phyloP scores from a whole-genome alignment of 2,888 invertebrate species.

The Rhingia campestris region DNA sequence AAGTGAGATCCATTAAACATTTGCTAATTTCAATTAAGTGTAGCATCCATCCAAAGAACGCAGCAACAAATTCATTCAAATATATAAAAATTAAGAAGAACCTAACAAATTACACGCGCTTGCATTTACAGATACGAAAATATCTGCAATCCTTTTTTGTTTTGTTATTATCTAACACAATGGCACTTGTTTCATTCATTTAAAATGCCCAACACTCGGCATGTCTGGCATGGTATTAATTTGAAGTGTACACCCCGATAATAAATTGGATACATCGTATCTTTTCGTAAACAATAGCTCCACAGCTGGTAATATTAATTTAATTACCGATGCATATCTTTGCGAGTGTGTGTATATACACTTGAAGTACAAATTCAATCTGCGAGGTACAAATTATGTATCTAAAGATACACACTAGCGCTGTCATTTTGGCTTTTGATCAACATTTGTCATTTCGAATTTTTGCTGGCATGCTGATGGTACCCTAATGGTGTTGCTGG shows the following conservation, averaged over 20 bases:
- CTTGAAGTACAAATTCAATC: slow-evolving; percentile 11
- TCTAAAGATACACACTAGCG: slow-evolving; percentile 61
- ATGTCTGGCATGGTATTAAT: slow-evolving; percentile 54
- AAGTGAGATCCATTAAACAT: slow-evolving; percentile 59
- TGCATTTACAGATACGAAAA: slow-evolving; percentile 31
- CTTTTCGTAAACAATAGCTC: slow-evolving; percentile 60
- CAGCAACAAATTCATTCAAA: slow-evolving; percentile 35
- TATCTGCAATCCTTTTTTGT: slow-evolving; percentile 29
- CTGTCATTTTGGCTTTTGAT: slow-evolving; percentile 72
- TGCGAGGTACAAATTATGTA: slow-evolving; percentile 55
- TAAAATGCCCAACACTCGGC: slow-evolving; percentile 34
- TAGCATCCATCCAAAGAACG: slow-evolving; percentile 41
- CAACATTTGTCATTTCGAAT: slow-evolving; percentile 68
- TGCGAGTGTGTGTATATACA: neutral
- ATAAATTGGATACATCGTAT: slow-evolving; percentile 50
- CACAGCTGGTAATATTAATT: slow-evolving; percentile 60
- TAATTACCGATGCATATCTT: slow-evolving; percentile 40
- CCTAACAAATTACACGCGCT: slow-evolving; percentile 9
- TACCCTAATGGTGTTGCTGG: slow-evolving; percentile 24
- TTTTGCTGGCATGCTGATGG: slow-evolving; percentile 32
- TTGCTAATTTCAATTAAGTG: slow-evolving; percentile 66
- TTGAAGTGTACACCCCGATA: slow-evolving; percentile 53
- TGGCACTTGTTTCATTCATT: slow-evolving; percentile 72
- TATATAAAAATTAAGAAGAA: neutral
- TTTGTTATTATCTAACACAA: slow-evolving; percentile 56